Base-by-base conservation (phyloP, 1,140 invertebrate genomes). In the Euschistus heros region DNA sequence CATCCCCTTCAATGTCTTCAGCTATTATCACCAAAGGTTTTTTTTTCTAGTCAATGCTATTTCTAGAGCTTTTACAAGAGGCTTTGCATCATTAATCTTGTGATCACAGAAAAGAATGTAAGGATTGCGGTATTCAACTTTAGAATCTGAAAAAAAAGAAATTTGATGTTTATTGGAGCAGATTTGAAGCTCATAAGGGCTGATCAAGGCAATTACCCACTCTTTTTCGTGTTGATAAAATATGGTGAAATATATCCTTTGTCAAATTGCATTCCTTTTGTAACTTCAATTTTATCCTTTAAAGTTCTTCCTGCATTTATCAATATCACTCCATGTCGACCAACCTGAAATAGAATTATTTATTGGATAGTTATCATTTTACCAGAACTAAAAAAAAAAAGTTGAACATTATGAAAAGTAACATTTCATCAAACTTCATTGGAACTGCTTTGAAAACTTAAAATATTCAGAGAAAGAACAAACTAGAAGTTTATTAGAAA, bases 231-330 rank as follows among this genome's bases (percentile, higher is more conserved):
- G 33, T 57, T 64, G 14, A 54, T 22, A 54, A 64, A 64, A 22
- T 64, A 64, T 8, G 62, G 62, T 17, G 86, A 89, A 70, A 88
- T 86, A 74, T 87, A 88, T 24, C 87, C 86, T 50, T 86, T 77
- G 71, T 88, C 86, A 77, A 88, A 87, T 72, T 87, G 85, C 84
- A 88, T 84, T 62, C 86, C 86, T 74, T 87, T 84, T 72, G 86
- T 86, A 4, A 83, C 76, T 73, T 88, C 85, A 15, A 88, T 72
- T 74, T 88, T 86, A 76, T 87, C 84, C 68, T 79, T 75, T 46
- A 88, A 71, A 27, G 84, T 87, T 72, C 87, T 88, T 20, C 85
- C 86, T 78, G 89, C 86, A 77, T 89, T 87, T 2, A 88, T 86
- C 27, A 86, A 88, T 47, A 89, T 86, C 20, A 88, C 86, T 61